Evolutionary conservation across 2,113 vertebrate genomes (phyloP), one percentile per base, ranked within the genome.

Genomic region (Istiophorus platypterus): DNA sequence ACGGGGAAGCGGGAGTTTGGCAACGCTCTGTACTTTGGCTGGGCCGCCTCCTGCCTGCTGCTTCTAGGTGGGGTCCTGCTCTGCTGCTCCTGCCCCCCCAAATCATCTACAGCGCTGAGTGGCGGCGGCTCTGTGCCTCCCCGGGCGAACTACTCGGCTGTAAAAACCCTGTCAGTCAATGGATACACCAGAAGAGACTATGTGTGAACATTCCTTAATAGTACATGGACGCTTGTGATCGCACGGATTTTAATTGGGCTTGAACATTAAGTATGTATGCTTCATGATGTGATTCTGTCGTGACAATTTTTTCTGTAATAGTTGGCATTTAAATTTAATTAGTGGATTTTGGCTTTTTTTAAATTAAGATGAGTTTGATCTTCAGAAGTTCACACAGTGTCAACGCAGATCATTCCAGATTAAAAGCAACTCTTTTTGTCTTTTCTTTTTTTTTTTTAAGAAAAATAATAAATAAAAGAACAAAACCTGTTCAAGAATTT

Each of bases 1-100:
- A 94, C 93, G 1, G 93, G 92, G 49, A 96, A 96, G 88, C 93
- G 95, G 69, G 95, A 96, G 78, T 95, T 96, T 24, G 95, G 95
- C 7, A 95, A 95, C 3, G 95, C 95, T 10, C 82, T 96, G 85
- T 96, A 96, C 85, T 95, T 96, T 18, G 95, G 95, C 34, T 96
- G 95, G 95, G 94, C 93, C 11, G 90, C 95, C 4, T 94, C 94
- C 66, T 95, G 92, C 76, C 71, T 96, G 84, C 92, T 96, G 58
- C 78, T 95, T 56, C 74, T 95, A 3, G 95, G 94, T 27, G 95
- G 95, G 41, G 90, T 83, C 7, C 84, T 96, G 49, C 92, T 96
- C 31, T 95, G 95, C 17, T 95, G 94, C 85, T 95, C 95, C 69
- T 96, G 95, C 17, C 87, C 91, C 6, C 31, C 73, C 4, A 84